These are phyloP conservation scores for Lepas anatifera DNA, from an alignment of 2,888 invertebrate genomes.

Conservation along the genomic window DNA sequence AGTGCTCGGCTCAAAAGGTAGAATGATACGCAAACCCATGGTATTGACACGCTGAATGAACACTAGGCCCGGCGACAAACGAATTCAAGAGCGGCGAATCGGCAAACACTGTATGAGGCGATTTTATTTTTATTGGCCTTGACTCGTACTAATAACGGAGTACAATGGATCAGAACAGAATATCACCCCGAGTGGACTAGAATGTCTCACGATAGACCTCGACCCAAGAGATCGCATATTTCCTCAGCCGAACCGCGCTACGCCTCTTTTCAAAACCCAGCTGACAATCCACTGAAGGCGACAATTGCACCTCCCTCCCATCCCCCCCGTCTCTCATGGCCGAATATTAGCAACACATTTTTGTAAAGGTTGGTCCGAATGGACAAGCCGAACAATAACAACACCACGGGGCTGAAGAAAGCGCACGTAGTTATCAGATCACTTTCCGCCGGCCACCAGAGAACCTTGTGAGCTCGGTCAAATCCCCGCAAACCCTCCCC, in stretches of 20 bases:
- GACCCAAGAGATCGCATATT: neutral
- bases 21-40: too few species aligned
- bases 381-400: neutral
- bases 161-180: neutral
- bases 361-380: neutral
- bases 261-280: neutral
- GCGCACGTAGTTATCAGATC: too few species aligned
- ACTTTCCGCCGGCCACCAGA: neutral
- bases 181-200: neutral
- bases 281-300: neutral
- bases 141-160: neutral
- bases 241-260: neutral
- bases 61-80: too few species aligned
- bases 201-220: too few species aligned
- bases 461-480: neutral
- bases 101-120: neutral
- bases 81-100: too few species aligned
- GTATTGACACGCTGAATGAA: too few species aligned
- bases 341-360: neutral
- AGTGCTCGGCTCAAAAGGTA: too few species aligned
- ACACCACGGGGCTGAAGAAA: neutral
- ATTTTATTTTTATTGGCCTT: neutral
- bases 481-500: neutral
- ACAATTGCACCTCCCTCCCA: neutral
- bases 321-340: neutral